Percentiles rank a stretch among this genome's conserved stretches.
Evolutionary conservation across 2,888 invertebrate genomes (phyloP).

Genomic region (Dyspetes luteomarginatus): DNA sequence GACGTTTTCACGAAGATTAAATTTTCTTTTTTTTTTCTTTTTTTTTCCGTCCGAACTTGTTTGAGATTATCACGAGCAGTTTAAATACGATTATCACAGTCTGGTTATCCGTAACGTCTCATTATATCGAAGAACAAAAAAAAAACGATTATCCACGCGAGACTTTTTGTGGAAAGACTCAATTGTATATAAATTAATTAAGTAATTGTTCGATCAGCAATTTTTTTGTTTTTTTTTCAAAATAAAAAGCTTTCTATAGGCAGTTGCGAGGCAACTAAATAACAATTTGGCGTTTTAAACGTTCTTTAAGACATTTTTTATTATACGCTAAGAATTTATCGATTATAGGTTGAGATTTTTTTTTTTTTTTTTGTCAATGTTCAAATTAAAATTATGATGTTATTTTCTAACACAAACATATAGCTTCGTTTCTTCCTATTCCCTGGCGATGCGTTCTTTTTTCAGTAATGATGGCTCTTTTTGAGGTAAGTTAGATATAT

Average conservation of each 20-base stretch:
- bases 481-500: too few relatives aligned
- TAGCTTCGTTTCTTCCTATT: neutral
- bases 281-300: conserved; percentile 3
- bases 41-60: neutral
- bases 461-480: neutral
- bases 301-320: conserved; percentile 18
- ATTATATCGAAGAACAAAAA: neutral
- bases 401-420: conserved; percentile 58
- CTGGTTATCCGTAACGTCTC: conserved; percentile 17
- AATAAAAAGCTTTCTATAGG: neutral
- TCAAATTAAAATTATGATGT: conserved; percentile 64
- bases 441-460: neutral
- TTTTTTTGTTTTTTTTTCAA: conserved; percentile 5
- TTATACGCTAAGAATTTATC: too few relatives aligned
- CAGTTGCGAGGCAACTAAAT: conserved; percentile 10
- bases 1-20: conserved; percentile 8
- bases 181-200: conserved; percentile 63
- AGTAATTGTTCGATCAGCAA: conserved; percentile 39
- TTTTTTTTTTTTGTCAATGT: conserved; percentile 41
- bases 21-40: conserved; percentile 9
- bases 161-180: conserved; percentile 32
- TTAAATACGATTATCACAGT: conserved; percentile 32
- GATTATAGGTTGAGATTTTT: too few relatives aligned
- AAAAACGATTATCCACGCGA: conserved; percentile 23
- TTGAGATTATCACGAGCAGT: conserved; percentile 1